Evolutionary conservation across 2,888 invertebrate species (phyloP), one percentile per base, ranked within the genome.

Genomic region (Netelia melanura): DNA sequence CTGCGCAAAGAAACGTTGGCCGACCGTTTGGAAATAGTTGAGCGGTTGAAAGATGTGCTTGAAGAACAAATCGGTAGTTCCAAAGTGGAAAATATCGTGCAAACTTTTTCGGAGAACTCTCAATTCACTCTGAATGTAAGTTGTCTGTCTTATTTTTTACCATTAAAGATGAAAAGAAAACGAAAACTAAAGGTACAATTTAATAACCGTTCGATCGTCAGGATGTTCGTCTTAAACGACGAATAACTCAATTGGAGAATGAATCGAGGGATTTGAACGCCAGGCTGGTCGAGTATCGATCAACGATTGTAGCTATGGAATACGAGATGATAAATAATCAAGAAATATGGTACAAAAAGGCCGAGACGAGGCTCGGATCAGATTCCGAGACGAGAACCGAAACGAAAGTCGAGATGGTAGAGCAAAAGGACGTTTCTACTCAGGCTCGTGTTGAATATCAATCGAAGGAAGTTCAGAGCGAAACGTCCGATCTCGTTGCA

Each of bases 11-110:
- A 93, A 62, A 71, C 86, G 17, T 81, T 93, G 23, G 87, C 87
- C 1, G 88, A 88, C 84, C 90, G 92, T 1, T 80, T 93, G 52
- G 88, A 90, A 79, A 90, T 93, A 44, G 93, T 93, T 1, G 93
- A 92, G 67, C 90, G 89, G 44, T 81, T 93, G 48, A 93, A 91
- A 79, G 92, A 92, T 58, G 92, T 93, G 71, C 81, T 93, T 6
- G 93, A 93, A 62, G 90, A 92, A 74, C 92, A 92, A 81, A 93
- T 93, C 52, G 93, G 93, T 2, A 89, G 86, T 44, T 84, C 85
- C 2, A 88, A 89, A 8, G 90, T 93, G 0, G 89, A 92, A 38
- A 89, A 88, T 44, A 86, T 92, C 10, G 88, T 93, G 88, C 90
- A 90, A 25, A 89, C 85, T 43, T 93, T 93, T 81, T 91, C 92